Percentiles rank a stretch among this genome's conserved stretches.
Conservation (phyloP, 2,797 vertebrate genomes). For the Spinibarbus caldwelli region DNA sequence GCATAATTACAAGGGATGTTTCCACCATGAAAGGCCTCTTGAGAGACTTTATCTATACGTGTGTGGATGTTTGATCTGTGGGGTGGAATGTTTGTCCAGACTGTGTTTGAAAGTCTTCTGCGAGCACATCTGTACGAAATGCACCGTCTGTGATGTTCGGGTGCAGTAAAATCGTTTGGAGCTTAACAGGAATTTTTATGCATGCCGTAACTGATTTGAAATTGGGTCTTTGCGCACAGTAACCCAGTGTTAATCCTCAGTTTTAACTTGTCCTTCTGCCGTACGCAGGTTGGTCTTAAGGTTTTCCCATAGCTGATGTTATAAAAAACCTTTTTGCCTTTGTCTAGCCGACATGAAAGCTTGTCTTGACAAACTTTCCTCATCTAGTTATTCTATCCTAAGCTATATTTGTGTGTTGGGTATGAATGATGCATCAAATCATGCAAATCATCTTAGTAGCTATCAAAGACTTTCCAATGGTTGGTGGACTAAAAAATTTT, state of each 20-base stretch:
- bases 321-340: too few species aligned
- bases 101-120: conserved; percentile 19
- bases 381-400: too few species aligned
- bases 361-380: too few species aligned
- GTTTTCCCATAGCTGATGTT: not conserved
- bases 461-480: too few species aligned
- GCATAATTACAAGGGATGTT: conserved; percentile 69
- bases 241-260: not conserved
- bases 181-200: conserved; percentile 31
- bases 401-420: too few species aligned
- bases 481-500: too few species aligned
- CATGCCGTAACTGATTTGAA: conserved; percentile 33
- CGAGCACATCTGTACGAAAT: conserved; percentile 13
- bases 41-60: conserved; percentile 26
- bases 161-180: conserved; percentile 3
- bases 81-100: conserved; percentile 53
- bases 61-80: conserved; percentile 38
- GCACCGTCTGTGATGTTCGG: conserved; percentile 31
- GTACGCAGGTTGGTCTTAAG: not conserved
- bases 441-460: too few species aligned
- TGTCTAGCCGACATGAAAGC: too few species aligned
- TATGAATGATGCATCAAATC: too few species aligned
- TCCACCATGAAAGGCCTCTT: conserved; percentile 42
- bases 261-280: conserved; percentile 30
- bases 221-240: not conserved